These are phyloP conservation scores for Helicoverpa assulta DNA, from an alignment of 2,888 invertebrate genomes.

Conservation along the genomic window DNA sequence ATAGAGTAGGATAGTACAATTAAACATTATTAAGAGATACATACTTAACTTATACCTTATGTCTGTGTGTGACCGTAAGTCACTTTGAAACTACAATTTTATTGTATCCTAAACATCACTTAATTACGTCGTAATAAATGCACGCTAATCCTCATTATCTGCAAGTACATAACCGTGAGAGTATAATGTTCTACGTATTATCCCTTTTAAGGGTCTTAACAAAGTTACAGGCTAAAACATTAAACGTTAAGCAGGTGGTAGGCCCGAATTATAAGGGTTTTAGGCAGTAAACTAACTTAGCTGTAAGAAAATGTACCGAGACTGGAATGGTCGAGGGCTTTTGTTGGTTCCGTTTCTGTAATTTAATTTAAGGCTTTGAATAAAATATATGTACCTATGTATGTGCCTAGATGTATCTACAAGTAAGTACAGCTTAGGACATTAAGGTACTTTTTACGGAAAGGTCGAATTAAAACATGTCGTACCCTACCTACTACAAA, in stretches of 20 bases:
- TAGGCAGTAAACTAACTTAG: constrained; percentile 44
- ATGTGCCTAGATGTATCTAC: too few species aligned
- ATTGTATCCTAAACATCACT: neutral
- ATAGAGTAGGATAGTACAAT: too few species aligned
- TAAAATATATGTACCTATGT: constrained; percentile 8
- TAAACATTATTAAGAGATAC: too few species aligned
- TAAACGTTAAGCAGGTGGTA: constrained; percentile 55
- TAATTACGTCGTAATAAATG: constrained; percentile 33
- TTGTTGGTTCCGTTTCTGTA: constrained; percentile 16
- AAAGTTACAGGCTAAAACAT: constrained; percentile 57
- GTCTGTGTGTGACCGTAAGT: too few species aligned
- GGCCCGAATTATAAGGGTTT: constrained; percentile 51
- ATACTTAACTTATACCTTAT: too few species aligned
- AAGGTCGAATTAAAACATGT: too few species aligned
- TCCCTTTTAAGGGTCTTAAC: constrained; percentile 58
- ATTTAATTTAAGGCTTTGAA: constrained; percentile 10
- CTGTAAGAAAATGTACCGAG: constrained; percentile 38
- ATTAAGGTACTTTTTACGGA: too few species aligned
- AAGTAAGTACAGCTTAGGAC: too few species aligned
- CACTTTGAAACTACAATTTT: neutral
- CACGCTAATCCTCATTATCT: constrained; percentile 48
- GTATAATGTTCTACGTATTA: constrained; percentile 53
- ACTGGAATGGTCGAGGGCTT: constrained; percentile 17
- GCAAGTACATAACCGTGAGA: constrained; percentile 44
- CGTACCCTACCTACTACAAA: too few species aligned